These are phyloP conservation scores for Rotaria magnacalcarata DNA, from an alignment of 2,888 invertebrate genomes.

Conservation along the genomic window DNA sequence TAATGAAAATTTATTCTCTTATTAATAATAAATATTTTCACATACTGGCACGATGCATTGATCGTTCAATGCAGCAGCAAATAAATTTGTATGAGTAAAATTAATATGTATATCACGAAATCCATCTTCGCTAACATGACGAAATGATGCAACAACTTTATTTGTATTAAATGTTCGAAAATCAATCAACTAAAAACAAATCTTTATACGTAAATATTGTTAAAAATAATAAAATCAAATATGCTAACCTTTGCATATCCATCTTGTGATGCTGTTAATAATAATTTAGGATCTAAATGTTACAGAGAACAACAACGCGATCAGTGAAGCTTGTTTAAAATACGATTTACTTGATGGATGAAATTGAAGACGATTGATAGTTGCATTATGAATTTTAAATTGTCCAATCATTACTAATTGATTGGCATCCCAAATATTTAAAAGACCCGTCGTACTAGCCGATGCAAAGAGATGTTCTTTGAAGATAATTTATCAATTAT, in stretches of 20 bases:
- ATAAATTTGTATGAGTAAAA: not conserved
- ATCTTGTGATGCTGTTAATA: conserved; percentile 36
- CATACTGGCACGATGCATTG: conserved; percentile 1
- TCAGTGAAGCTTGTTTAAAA: not conserved
- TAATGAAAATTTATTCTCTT: not conserved
- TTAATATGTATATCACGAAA: conserved; percentile 16
- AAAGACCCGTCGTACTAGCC: conserved; percentile 11
- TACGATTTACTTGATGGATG: not conserved
- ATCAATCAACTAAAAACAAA: not conserved
- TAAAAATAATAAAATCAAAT: not conserved
- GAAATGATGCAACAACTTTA: not conserved
- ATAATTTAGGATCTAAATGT: not conserved
- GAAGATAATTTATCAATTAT: not conserved
- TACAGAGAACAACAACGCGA: not conserved
- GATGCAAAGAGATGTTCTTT: not conserved
- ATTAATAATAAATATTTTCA: not conserved
- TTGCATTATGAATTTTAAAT: conserved; percentile 10
- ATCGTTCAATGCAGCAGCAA: conserved; percentile 1
- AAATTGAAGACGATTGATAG: conserved; percentile 17
- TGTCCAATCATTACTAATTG: not conserved
- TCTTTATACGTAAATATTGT: not conserved
- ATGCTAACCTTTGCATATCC: not conserved
- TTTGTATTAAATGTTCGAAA: conserved; percentile 1
- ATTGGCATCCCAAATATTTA: conserved; percentile 4
- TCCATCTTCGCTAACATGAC: conserved; percentile 24